Base-by-base conservation (phyloP, 2,888 invertebrate species). In the Tiliacea citrago region DNA sequence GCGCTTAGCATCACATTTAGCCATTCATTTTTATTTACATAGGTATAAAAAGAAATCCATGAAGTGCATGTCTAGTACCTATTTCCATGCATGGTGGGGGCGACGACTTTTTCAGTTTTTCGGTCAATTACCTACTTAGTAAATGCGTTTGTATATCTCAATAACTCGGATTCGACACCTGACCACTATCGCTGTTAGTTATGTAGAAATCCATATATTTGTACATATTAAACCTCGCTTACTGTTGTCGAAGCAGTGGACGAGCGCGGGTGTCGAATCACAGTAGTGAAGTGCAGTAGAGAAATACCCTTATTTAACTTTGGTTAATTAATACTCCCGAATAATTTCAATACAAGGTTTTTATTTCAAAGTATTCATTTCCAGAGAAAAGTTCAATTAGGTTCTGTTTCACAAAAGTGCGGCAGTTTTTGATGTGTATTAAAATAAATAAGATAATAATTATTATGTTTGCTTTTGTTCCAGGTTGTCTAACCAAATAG, bases 401-500 rank as follows among this genome's bases (percentile, higher is more conserved):
- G 42, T 39, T 39, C 7, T 39, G 9, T 42, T 42, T 42, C 42
- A 9, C 42, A 42, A 42, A 42, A 42, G 9, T 8, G 9, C 42
- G 42, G 8, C 42, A 9, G 42, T 42, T 42, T 39, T 42, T 1
- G 42, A 42, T 42, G 42, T 8, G 42, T 42, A 42, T 42, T 9
- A 42, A 42, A 42, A 42, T 9, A 42, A 42, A n/a, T 1, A 42
- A 55, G 0, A n/a, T 29, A 53, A 7, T 24, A 24, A 35, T 45
- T 29, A 35, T 29, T 1, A 9, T 55, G 3, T 79, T 68, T 63
- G n/a, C 35, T 35, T 53, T 84, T 80, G 83, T 84, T 84, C 45
- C 86, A 84, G 84, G 71, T 83, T 9, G 29, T 77, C 9, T 69
- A 77, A 63, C 16, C 7, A 57, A 55, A 57, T 18, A 61, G 24